Evolutionary conservation across 2,888 invertebrate species (phyloP).

Genomic region (Leucophenga montana): DNA sequence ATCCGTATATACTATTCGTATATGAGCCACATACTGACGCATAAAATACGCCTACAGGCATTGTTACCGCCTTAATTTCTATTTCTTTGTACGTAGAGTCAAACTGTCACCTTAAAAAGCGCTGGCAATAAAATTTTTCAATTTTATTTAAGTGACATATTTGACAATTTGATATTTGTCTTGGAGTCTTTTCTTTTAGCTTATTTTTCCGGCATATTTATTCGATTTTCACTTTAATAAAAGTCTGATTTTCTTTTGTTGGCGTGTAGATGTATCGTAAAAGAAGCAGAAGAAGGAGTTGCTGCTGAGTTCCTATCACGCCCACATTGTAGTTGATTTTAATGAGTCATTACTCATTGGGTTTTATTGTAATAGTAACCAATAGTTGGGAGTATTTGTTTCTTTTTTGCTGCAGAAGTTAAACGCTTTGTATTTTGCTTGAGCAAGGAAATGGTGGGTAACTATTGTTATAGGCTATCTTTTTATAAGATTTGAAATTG

Average conservation of each 20-base stretch:
- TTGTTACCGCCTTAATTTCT: background rate
- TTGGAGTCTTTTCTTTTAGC: background rate
- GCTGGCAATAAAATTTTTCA: slow-evolving; percentile 37
- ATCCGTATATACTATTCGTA: background rate
- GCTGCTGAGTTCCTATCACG: background rate
- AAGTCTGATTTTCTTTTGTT: background rate
- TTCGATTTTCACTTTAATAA: slow-evolving; percentile 30
- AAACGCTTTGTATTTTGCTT: no score
- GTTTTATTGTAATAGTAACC: background rate
- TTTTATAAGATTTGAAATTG: no score
- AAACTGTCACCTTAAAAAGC: slow-evolving; percentile 29
- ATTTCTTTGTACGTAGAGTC: background rate
- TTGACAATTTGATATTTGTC: slow-evolving; percentile 8
- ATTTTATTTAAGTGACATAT: slow-evolving; percentile 11
- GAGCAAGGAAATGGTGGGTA: no score
- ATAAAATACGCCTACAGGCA: slow-evolving; percentile 7
- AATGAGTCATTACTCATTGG: slow-evolving; percentile 8
- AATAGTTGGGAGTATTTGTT: no score
- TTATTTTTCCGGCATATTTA: background rate
- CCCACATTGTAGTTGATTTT: slow-evolving; percentile 2
- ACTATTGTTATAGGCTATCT: no score
- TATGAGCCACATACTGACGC: background rate
- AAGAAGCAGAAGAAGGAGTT: background rate
- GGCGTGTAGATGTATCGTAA: no score
- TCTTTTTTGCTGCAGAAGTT: no score